These are phyloP conservation scores for Hylaea fasciaria DNA, from an alignment of 2,888 invertebrate genomes.

Conservation along the genomic window DNA sequence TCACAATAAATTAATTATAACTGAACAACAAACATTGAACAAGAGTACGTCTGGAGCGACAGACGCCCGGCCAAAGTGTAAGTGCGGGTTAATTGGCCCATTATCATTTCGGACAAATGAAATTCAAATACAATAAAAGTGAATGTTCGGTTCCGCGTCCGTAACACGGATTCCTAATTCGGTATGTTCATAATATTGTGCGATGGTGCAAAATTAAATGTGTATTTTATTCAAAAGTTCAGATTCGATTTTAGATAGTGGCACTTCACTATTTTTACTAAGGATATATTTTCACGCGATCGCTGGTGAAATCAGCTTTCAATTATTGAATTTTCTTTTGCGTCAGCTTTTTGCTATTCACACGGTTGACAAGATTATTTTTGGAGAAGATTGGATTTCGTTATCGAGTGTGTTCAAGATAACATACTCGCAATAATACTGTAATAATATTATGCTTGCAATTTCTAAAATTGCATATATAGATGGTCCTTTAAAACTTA, in stretches of 20 bases:
- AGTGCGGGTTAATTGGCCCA: slow-evolving; percentile 52
- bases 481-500: too few species aligned
- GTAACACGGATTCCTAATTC: slow-evolving; percentile 28
- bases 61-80: slow-evolving; percentile 38
- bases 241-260: slow-evolving; percentile 27
- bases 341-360: not conserved
- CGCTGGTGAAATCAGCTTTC: slow-evolving; percentile 2
- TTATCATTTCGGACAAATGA: slow-evolving; percentile 47
- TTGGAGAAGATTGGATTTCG: not conserved
- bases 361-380: not conserved
- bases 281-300: slow-evolving; percentile 1
- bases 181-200: slow-evolving; percentile 22
- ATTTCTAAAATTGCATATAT: too few species aligned
- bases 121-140: slow-evolving; percentile 44
- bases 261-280: slow-evolving; percentile 11
- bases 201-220: slow-evolving; percentile 32
- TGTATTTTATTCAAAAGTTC: slow-evolving; percentile 36
- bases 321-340: slow-evolving; percentile 3
- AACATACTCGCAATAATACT: too few species aligned
- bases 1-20: slow-evolving; percentile 35
- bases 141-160: slow-evolving; percentile 34
- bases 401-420: too few species aligned
- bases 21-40: slow-evolving; percentile 31
- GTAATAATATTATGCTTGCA: too few species aligned
- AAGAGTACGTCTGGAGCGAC: slow-evolving; percentile 30